Base-by-base conservation (phyloP, 2,888 invertebrate species). In the Ichneumon xanthorius region DNA sequence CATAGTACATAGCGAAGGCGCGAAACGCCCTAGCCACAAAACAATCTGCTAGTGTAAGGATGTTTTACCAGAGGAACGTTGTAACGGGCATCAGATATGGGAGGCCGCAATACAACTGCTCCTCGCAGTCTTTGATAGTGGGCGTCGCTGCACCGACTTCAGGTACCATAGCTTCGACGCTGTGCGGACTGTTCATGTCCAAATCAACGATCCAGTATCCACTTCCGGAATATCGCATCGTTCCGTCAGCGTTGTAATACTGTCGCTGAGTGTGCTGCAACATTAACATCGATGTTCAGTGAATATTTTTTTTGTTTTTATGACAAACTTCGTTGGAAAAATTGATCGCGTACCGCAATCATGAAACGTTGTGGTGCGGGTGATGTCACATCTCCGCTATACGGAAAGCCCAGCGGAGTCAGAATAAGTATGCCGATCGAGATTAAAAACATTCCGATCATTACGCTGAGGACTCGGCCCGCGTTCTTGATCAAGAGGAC, bases 51-150 rank as follows among this genome's bases (percentile, higher is more conserved):
- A 58, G n/a, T 26, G 16, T 14, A 22, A 3, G 4, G 37, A 63
- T 67, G 70, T 87, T 86, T 88, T 94, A 95, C 95, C 95, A 95
- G 89, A 97, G 94, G 90, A 97, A 96, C 73, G 95, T 95, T 84
- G 96, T 95, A 88, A 97, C 96, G 53, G 98, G 97, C 93, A 97
- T 96, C 91, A 96, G 95, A 94, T 97, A 97, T 16, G 98, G 97
- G 94, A 96, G 94, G 81, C 97, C 97, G 94, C 97, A 98, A 94
- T 97, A 97, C 88, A 96, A 94, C 93, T 96, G 95, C 80, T 94
- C 94, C 72, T 94, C 93, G 93, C 97, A 97, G 89, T 96, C 95
- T 92, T 94, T 92, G 22, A 94, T 92, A 37, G 95, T 94, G 78
- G 94, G 89, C 88, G 94, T 89, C 14, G 95, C 95, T 82, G 93